These are phyloP conservation scores for Amphimedon queenslandica DNA, from an alignment of 37 sponge, comb jelly and placozoan genomes.

Conservation along the genomic window DNA sequence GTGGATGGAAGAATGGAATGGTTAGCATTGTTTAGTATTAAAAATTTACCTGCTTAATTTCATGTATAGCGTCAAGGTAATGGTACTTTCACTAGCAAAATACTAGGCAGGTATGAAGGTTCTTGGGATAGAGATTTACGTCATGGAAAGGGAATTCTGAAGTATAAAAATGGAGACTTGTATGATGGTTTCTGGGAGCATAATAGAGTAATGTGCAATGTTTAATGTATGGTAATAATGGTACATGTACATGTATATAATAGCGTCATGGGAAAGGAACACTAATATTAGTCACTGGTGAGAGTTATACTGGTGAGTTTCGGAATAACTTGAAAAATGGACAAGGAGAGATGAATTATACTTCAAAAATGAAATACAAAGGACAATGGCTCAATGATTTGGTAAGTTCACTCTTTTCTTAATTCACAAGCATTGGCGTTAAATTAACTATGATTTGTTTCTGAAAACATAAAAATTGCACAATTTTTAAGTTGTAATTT, in stretches of 20 bases:
- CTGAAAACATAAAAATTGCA: too few relatives aligned
- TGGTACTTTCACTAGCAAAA: slow-evolving; percentile 32
- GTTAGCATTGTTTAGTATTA: too few relatives aligned
- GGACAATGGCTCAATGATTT: slow-evolving; percentile 73
- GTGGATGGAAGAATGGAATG: slow-evolving; percentile 73
- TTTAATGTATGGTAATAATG: neutral
- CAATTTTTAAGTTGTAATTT: neutral
- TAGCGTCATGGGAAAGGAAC: slow-evolving; percentile 69
- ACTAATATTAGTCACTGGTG: slow-evolving; percentile 52
- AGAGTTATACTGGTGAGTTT: slow-evolving; percentile 62
- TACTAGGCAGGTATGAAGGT: slow-evolving; percentile 67
- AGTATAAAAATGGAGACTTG: slow-evolving; percentile 63
- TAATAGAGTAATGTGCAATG: slow-evolving; percentile 34
- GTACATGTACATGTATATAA: slow-evolving; percentile 3
- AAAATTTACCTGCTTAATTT: neutral
- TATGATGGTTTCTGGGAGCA: slow-evolving; percentile 85
- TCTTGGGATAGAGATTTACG: slow-evolving; percentile 66
- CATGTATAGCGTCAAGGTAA: slow-evolving; percentile 68
- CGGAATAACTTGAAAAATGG: slow-evolving; percentile 55
- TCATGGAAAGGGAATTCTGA: slow-evolving; percentile 61
- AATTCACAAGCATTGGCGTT: too few relatives aligned
- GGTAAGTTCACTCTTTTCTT: too few relatives aligned
- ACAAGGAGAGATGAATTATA: slow-evolving; percentile 82
- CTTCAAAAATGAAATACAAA: slow-evolving; percentile 54
- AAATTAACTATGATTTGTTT: too few relatives aligned